Evolutionary conservation across 1,140 invertebrate species (phyloP), one percentile per base, ranked within the genome.

Genomic region (Oreohelix idahoensis): DNA sequence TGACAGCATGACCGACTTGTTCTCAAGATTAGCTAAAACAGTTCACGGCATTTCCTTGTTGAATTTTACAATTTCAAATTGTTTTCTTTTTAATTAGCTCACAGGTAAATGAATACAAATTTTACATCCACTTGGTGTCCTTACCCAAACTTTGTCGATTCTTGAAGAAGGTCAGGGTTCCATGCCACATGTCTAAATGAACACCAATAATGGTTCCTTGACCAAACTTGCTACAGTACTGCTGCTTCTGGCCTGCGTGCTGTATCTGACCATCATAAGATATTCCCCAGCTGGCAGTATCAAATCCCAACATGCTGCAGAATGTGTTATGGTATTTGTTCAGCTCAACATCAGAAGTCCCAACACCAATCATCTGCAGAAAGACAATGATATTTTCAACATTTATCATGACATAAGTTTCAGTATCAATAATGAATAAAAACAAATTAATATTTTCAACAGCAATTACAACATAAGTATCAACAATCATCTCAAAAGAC

Each of bases 281-380:
- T 74, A 96, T 94, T 0, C 96, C 96, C 95, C 96, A 97, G 0
- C 96, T 96, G 88, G 97, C 94, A 0, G 89, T 88, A 90, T 96
- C 95, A 42, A 35, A 63, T 51, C 96, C 96, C 39, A 97, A 92
- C 13, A 96, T 91, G 45, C 96, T 96, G 80, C 94, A 95, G 91
- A 96, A 97, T 38, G 90, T 91, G 85, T 94, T 93, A 32, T 92
- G 87, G 53, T 92, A 93, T 42, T 94, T 91, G 20, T 93, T 86
- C 20, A 96, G 89, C 87, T 95, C 92, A 26, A 95, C 93, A 88
- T 95, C 94, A 70, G 92, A 91, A 32, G 96, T 96, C 23, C 96
- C 96, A 35, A 97, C 93, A 49, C 96, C 96, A 74, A 97, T 93
- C 95, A 97, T 97, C 96, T 97, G 91, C 20, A 90, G 88, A 75